Base-by-base conservation (phyloP, 2,797 vertebrate genomes). In the Sebastes goodei region DNA sequence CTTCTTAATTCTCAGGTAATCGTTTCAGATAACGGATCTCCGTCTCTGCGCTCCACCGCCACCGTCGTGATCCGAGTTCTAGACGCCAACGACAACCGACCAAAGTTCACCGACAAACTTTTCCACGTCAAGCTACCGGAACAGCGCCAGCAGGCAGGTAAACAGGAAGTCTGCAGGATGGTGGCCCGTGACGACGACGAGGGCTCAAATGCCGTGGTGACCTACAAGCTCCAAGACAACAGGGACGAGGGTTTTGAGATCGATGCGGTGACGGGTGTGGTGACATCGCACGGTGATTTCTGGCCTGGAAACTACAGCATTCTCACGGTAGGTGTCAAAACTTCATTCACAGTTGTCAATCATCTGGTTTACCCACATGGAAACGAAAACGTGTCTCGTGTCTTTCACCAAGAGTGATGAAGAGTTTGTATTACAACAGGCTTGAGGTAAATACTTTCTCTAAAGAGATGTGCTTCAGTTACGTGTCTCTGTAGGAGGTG, bases 1-100 rank as follows among this genome's bases (percentile, higher is more conserved):
- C 30, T 21, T 62, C 5, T 64, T 21, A 2, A 8, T 42, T 23
- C 32, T 20, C 91, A 99, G 99, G 97, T 99, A 9, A 96, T 97
- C 0, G 97, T 98, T 59, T 97, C 96, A 0, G 99, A 99, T 91
- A 96, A 97, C 0, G 98, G 97, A 15, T 91, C 95, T 3, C 98
- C 98, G 1, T 17, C 94, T 2, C 85, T 98, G 17, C 94, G 94
- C 76, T 97, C 98, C 84, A 98, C 96, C 61, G 97, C 97, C 85
- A 97, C 97, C 21, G 96, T 99, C 0, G 95, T 99, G 76, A 95
- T 99, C 78, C 84, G 90, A 55, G 90, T 99, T 38, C 81, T 96
- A 60, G 99, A 99, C 64, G 94, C 96, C 83, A 99, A 99, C 0
- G 99, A 99, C 95, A 98, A 95, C 68, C 84, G 92, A 4, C 99